phyloP scores from a whole-genome alignment of 2,888 invertebrate genomes.

The Acrobasis repandana region DNA sequence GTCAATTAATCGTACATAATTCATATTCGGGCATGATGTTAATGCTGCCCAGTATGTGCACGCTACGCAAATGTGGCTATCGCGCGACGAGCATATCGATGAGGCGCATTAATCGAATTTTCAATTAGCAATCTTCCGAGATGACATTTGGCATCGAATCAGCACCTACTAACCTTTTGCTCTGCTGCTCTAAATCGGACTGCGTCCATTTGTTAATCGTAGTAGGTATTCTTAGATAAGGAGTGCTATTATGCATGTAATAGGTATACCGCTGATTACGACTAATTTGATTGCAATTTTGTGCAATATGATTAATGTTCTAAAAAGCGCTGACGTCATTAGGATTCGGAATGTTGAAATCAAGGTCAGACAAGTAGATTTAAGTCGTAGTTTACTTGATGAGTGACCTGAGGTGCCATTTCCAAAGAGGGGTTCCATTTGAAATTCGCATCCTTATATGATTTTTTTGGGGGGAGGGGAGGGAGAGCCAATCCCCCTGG shows the following conservation, averaged over 20 bases:
- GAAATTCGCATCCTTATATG: no score
- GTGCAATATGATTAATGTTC: not conserved
- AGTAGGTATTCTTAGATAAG: slow-evolving; percentile 9
- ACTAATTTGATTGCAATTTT: not conserved
- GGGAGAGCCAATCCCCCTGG: no score
- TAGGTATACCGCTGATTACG: not conserved
- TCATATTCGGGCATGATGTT: slow-evolving; percentile 2
- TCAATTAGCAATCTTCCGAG: slow-evolving; percentile 23
- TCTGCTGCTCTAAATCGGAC: slow-evolving; percentile 34
- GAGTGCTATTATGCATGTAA: no score
- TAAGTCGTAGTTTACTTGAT: not conserved
- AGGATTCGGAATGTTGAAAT: slow-evolving; percentile 4
- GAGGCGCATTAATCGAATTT: slow-evolving; percentile 10
- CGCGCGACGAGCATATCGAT: slow-evolving; percentile 9
- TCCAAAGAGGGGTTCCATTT: no score
- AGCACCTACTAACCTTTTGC: slow-evolving; percentile 44
- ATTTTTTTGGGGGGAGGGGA: no score
- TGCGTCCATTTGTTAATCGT: slow-evolving; percentile 20
- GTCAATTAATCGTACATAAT: slow-evolving; percentile 2
- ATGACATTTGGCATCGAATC: slow-evolving; percentile 39
- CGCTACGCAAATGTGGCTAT: slow-evolving; percentile 2
- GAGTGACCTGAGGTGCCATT: not conserved
- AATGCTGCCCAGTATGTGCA: not conserved
- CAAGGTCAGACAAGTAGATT: slow-evolving; percentile 4
- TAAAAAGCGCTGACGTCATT: not conserved